Evolutionary conservation across 2,113 vertebrate species (phyloP).

Genomic region (Paedocypris sp.): DNA sequence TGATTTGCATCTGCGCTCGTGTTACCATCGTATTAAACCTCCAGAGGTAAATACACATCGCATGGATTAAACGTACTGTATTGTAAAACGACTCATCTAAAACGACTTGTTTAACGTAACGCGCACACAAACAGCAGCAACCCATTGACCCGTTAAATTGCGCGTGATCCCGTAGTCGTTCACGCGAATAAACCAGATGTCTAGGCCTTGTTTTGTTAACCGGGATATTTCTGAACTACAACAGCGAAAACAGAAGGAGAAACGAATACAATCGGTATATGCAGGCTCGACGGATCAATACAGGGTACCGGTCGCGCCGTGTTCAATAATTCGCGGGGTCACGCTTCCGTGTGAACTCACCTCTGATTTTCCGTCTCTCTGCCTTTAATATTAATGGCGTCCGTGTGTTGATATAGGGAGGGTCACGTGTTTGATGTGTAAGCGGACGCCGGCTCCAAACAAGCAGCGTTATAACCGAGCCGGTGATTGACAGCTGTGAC

Average conservation of each 20-base stretch:
- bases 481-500: not conserved
- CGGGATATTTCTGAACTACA: not conserved
- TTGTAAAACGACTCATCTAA: too few species aligned
- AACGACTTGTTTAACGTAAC: not conserved
- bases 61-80: too few species aligned
- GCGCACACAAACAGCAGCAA: not conserved
- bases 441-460: slow-evolving; percentile 1
- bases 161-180: not conserved
- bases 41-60: too few species aligned
- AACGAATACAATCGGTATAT: not conserved
- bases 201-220: slow-evolving; percentile 21
- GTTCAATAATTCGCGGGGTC: not conserved
- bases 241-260: not conserved
- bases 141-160: not conserved
- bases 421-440: slow-evolving; percentile 41
- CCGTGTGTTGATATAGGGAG: slow-evolving; percentile 42
- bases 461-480: too few species aligned
- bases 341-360: slow-evolving; percentile 37
- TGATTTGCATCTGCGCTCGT: not conserved
- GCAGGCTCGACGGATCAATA: too few species aligned
- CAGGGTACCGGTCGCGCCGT: not conserved
- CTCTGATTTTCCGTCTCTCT: slow-evolving; percentile 37
- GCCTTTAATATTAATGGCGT: slow-evolving; percentile 43
- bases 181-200: slow-evolving; percentile 3
- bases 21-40: not conserved